These are phyloP conservation scores for Lasioglossum morio DNA, from an alignment of 2,888 invertebrate genomes.

Conservation along the genomic window DNA sequence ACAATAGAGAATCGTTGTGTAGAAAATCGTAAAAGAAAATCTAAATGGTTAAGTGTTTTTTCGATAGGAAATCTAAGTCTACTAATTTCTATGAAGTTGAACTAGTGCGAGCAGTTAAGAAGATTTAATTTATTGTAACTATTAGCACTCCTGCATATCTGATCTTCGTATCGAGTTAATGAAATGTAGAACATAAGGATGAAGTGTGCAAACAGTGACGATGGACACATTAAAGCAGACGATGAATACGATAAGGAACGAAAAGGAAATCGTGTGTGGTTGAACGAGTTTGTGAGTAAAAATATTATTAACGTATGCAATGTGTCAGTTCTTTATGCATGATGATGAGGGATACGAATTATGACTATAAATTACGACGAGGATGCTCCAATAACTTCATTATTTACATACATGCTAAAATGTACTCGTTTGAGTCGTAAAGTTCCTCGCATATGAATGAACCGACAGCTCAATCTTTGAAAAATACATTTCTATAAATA, in stretches of 20 bases:
- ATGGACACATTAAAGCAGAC: background rate
- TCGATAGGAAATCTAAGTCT: background rate
- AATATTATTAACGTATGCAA: background rate
- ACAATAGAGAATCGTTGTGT: no score
- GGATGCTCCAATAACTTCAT: constrained; percentile 6
- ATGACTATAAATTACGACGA: background rate
- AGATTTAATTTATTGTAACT: background rate
- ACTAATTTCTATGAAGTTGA: background rate
- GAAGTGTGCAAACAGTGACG: background rate
- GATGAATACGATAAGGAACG: background rate
- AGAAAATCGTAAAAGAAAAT: no score
- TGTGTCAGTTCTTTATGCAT: background rate
- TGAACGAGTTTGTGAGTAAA: background rate
- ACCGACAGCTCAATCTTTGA: background rate
- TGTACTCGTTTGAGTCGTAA: background rate
- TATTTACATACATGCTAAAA: background rate
- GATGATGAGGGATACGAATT: background rate
- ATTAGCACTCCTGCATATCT: background rate
- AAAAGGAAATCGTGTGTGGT: background rate
- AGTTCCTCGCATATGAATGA: background rate
- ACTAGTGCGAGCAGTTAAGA: background rate
- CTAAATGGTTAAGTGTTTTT: background rate
- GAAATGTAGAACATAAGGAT: background rate
- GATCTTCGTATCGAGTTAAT: background rate
- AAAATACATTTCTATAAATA: background rate